Conservation (phyloP, 2,113 vertebrate species). For the Hippocampus mohnikei region DNA sequence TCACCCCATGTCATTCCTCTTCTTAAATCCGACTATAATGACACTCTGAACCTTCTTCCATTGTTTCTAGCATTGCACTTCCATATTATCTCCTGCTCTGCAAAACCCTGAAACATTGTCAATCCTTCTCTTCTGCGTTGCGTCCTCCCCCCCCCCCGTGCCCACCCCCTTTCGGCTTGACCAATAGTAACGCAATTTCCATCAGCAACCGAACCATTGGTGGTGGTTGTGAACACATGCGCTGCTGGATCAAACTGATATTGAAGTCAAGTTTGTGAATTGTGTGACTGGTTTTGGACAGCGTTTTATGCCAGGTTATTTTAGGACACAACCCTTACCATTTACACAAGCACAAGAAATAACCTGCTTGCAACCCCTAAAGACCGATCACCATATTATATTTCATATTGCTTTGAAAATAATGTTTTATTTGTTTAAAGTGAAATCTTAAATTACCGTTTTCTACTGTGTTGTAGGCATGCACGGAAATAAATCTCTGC, state of each 20-base stretch:
- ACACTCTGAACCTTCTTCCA: too few relatives aligned
- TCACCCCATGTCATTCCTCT: too few relatives aligned
- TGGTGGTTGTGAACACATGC: background rate
- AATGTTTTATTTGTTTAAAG: background rate
- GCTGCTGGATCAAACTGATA: background rate
- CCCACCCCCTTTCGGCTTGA: background rate
- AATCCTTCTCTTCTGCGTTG: background rate
- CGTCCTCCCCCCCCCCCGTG: too few relatives aligned
- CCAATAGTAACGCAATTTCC: background rate
- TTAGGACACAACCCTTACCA: too few relatives aligned
- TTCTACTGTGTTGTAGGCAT: constrained; percentile 71
- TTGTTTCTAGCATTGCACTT: background rate
- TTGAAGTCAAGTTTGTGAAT: too few relatives aligned
- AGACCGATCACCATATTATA: too few relatives aligned
- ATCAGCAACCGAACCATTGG: background rate
- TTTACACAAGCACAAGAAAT: too few relatives aligned
- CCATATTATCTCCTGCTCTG: background rate
- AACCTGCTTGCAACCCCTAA: too few relatives aligned
- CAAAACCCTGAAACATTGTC: background rate
- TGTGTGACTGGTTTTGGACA: too few relatives aligned
- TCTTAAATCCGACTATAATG: too few relatives aligned
- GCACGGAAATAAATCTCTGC: constrained; percentile 85
- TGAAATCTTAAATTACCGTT: background rate
- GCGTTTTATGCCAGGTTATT: too few relatives aligned
- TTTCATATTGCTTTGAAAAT: too few relatives aligned